Percentiles rank a stretch among this genome's conserved stretches.
Conservation (phyloP, 2,113 vertebrate genomes). For the Scytalopus superciliaris region DNA sequence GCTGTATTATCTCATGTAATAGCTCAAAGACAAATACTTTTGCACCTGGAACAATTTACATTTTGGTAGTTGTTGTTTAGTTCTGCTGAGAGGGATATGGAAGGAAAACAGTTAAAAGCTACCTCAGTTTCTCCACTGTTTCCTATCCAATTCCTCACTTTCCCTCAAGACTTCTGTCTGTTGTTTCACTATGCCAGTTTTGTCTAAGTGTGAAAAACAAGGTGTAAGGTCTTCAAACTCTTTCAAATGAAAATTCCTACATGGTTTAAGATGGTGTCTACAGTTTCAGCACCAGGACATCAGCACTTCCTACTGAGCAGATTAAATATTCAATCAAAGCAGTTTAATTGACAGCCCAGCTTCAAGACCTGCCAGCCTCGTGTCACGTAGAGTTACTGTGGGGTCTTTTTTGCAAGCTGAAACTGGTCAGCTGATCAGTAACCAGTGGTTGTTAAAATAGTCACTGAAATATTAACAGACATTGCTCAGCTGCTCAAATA, state of each 20-base stretch:
- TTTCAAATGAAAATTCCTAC: background rate
- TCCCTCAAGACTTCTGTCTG: background rate
- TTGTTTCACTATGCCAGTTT: background rate
- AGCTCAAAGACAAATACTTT: background rate
- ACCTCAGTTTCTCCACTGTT: background rate
- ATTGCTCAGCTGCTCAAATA: background rate
- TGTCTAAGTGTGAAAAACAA: background rate
- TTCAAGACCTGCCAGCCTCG: background rate
- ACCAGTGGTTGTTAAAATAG: background rate
- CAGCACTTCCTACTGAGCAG: background rate
- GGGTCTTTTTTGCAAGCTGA: fast-evolving
- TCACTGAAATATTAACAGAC: background rate
- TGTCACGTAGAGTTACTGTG: background rate
- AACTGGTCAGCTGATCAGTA: background rate
- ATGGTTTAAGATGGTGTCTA: background rate
- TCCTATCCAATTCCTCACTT: background rate
- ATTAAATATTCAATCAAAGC: background rate
- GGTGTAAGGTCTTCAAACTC: background rate
- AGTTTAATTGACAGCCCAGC: background rate
- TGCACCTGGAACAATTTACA: background rate
- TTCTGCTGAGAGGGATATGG: background rate
- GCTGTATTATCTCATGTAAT: fast-evolving
- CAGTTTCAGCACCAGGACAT: background rate
- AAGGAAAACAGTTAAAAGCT: background rate
- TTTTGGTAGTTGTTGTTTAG: background rate